Conservation (phyloP, 2,113 vertebrate genomes). For the Rhinopithecus roxellana region DNA sequence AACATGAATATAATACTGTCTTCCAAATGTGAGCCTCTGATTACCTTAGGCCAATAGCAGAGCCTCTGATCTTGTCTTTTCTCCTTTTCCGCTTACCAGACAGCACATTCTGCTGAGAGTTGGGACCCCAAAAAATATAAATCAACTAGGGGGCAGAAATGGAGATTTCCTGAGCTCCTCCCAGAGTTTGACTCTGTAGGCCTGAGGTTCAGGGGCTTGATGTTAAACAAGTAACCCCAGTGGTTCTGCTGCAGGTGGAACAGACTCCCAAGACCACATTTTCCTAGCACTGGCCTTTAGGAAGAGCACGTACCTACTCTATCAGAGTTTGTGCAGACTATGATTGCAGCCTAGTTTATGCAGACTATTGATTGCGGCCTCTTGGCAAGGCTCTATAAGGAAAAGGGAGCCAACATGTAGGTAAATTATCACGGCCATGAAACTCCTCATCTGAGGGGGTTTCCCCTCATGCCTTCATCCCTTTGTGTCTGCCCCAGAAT, state of each 20-base stretch:
- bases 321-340: neutral
- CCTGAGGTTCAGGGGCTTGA: neutral
- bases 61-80: neutral
- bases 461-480: neutral
- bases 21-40: neutral
- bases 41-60: neutral
- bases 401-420: neutral
- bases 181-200: neutral
- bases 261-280: neutral
- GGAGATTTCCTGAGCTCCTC: neutral
- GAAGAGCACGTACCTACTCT: neutral
- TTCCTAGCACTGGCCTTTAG: neutral
- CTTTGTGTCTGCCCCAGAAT: neutral
- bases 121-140: neutral
- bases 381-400: neutral
- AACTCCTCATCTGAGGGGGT: neutral
- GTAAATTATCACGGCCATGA: neutral
- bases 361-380: neutral
- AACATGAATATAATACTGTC: neutral
- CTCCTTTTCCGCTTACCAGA: constrained; percentile 13
- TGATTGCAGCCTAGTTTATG: neutral
- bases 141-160: neutral
- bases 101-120: neutral
- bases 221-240: neutral
- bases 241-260: neutral